Percentiles rank a stretch among this genome's conserved stretches.
Evolutionary conservation across 2,797 vertebrate species (phyloP).

Genomic region (Cheirogaleus major): DNA sequence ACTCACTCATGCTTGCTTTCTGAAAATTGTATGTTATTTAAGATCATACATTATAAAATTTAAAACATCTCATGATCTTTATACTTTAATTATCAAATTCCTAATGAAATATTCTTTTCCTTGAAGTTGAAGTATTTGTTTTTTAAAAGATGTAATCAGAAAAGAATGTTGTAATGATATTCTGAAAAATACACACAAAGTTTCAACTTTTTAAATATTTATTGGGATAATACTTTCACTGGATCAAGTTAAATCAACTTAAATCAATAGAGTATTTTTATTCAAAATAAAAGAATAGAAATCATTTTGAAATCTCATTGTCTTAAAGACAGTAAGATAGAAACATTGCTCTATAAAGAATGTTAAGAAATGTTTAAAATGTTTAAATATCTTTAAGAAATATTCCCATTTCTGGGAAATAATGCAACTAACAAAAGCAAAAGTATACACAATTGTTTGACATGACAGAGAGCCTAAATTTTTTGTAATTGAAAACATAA

Average conservation of each 20-base stretch:
- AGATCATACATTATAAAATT: background rate
- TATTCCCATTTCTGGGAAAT: background rate
- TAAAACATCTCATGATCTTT: background rate
- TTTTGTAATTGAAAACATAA: background rate
- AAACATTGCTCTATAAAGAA: background rate
- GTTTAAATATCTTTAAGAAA: background rate
- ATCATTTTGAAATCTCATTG: slow-evolving; percentile 16
- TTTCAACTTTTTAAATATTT: slow-evolving; percentile 12
- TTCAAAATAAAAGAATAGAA: background rate
- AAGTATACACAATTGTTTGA: background rate
- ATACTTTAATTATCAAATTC: slow-evolving; percentile 27
- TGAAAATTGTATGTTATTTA: slow-evolving; percentile 5
- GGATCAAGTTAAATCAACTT: background rate
- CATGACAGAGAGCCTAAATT: background rate
- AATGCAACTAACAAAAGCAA: background rate
- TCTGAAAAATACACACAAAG: background rate
- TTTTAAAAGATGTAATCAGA: slow-evolving; percentile 25
- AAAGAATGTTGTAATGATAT: slow-evolving; percentile 8
- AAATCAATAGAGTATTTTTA: background rate
- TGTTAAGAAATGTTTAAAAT: background rate
- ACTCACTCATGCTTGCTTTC: background rate
- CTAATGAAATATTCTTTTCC: background rate
- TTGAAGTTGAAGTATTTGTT: slow-evolving; percentile 7
- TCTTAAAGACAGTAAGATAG: background rate
- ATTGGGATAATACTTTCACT: background rate